Evolutionary conservation across 2,113 vertebrate genomes (phyloP).

Genomic region (rat (Rattus norvegicus)): GRCr8 NC_086020.1:121042501-121043000

Average conservation of each 20-base stretch:
- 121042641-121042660: background rate
- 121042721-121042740: background rate
- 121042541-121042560: background rate
- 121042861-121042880: background rate
- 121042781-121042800: background rate
- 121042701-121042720: background rate
- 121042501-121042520: background rate
- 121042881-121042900: background rate
- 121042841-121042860: background rate
- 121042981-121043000: background rate
- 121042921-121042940: background rate
- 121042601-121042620: background rate
- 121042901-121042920: background rate
- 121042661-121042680: background rate
- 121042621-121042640: background rate
- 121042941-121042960: background rate
- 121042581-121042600: background rate
- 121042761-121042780: background rate
- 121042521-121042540: background rate
- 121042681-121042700: background rate
- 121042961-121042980: background rate
- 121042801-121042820: background rate
- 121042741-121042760: background rate
- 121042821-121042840: background rate
- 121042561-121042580: background rate